These are phyloP conservation scores for Discoglossus pictus DNA, from an alignment of 2,797 vertebrate genomes.

Conservation along the genomic window DNA sequence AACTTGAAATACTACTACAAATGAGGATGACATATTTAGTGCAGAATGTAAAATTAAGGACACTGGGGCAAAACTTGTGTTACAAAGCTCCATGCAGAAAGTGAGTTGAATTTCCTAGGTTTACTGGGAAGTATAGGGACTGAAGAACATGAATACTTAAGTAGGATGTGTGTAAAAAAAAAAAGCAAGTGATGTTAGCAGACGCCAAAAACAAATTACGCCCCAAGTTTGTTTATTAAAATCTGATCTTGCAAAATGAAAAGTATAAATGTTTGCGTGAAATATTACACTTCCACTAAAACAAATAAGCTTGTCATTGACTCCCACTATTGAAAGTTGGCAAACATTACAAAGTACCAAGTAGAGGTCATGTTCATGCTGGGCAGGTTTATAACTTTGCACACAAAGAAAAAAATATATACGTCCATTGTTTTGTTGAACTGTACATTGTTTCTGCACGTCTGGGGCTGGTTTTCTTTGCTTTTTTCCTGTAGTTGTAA, in stretches of 20 bases:
- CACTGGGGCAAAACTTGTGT: constrained; percentile 1
- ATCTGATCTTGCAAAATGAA: constrained; percentile 4
- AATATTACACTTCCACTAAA: constrained; percentile 25
- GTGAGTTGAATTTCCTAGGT: background rate
- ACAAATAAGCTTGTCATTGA: background rate
- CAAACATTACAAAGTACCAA: constrained; percentile 9
- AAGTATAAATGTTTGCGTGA: background rate
- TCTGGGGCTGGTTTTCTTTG: constrained; percentile 42
- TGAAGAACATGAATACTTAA: background rate
- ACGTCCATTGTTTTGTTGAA: constrained; percentile 39
- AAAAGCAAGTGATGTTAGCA: constrained; percentile 2
- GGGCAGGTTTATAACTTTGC: constrained; percentile 22
- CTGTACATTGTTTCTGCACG: constrained; percentile 41
- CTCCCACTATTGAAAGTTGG: constrained; percentile 7
- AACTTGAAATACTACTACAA: no score
- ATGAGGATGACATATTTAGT: background rate
- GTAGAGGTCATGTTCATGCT: constrained; percentile 14
- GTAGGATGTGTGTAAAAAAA: background rate
- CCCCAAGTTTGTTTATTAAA: background rate
- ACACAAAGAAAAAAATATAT: constrained; percentile 25
- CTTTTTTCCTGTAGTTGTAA: constrained; percentile 39
- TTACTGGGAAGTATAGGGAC: no score
- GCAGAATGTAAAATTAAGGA: background rate
- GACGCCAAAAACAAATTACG: constrained; percentile 18
- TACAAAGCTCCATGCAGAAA: constrained; percentile 8